Conservation (phyloP, 2,113 vertebrate genomes). For the Cochlearius cochlearius region DNA sequence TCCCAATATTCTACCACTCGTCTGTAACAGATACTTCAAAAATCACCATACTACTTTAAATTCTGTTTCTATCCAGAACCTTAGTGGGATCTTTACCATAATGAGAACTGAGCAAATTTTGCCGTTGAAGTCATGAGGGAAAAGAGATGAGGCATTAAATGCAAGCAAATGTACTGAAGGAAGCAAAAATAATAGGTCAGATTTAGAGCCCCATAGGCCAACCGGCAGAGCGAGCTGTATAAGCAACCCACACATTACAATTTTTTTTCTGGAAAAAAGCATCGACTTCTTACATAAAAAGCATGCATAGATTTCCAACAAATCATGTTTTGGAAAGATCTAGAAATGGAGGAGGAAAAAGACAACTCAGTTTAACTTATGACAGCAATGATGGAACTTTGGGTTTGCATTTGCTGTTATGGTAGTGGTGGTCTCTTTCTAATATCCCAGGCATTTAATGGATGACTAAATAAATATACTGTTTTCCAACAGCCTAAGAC, state of each 20-base stretch:
- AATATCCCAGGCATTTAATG: background rate
- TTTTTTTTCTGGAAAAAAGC: background rate
- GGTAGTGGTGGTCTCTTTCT: background rate
- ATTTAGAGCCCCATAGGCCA: background rate
- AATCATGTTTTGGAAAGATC: background rate
- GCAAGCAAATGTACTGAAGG: background rate
- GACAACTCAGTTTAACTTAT: background rate
- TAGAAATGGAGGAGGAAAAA: background rate
- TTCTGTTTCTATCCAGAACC: background rate
- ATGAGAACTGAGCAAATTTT: background rate
- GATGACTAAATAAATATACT: background rate
- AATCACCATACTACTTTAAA: background rate
- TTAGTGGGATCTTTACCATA: background rate
- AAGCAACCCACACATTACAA: background rate
- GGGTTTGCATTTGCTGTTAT: background rate
- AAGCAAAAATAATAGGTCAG: constrained; percentile 3
- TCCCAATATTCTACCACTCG: background rate
- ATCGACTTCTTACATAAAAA: background rate
- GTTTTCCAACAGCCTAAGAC: background rate
- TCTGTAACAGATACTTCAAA: background rate
- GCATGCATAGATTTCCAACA: background rate
- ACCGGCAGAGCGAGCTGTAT: background rate
- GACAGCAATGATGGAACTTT: background rate
- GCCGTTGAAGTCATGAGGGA: background rate
- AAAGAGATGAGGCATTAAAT: constrained; percentile 14